Percentiles rank a stretch among this genome's conserved stretches.
Conservation (phyloP, 2,797 vertebrate genomes). For the Fringilla coelebs region DNA sequence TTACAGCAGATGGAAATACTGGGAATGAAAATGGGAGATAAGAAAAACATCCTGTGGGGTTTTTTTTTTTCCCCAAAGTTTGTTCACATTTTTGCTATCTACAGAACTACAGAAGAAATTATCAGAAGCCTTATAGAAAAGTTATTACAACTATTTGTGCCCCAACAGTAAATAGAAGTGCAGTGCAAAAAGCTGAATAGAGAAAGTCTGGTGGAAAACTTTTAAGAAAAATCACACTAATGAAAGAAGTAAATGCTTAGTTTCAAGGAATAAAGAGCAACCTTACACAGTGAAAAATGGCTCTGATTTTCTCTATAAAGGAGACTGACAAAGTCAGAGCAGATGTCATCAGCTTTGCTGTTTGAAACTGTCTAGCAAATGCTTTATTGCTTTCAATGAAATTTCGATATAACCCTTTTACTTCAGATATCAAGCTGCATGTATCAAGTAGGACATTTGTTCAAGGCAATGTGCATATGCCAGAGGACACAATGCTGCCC, state of each 20-base stretch:
- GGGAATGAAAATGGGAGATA: not conserved
- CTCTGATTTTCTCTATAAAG: not conserved
- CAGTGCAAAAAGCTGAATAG: not conserved
- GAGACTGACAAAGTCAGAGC: not conserved
- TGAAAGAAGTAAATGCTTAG: not conserved
- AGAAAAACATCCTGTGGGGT: not conserved
- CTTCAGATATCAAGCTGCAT: not conserved
- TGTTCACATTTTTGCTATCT: not conserved
- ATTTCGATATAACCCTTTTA: not conserved
- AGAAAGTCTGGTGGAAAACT: not conserved
- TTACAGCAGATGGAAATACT: not conserved
- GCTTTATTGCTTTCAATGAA: not conserved
- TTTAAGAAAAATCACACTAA: not conserved
- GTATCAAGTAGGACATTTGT: not conserved
- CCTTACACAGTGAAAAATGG: not conserved
- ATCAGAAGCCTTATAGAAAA: not conserved
- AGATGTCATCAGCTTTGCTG: not conserved
- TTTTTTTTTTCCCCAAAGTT: not conserved
- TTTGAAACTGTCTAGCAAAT: not conserved
- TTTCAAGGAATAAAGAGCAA: not conserved
- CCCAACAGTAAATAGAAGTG: not conserved
- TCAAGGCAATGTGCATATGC: not conserved
- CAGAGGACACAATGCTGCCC: not conserved
- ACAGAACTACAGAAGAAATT: not conserved
- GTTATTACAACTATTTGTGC: not conserved